phyloP scores from a whole-genome alignment of 2,888 invertebrate species.

The Conchocele bisecta region DNA sequence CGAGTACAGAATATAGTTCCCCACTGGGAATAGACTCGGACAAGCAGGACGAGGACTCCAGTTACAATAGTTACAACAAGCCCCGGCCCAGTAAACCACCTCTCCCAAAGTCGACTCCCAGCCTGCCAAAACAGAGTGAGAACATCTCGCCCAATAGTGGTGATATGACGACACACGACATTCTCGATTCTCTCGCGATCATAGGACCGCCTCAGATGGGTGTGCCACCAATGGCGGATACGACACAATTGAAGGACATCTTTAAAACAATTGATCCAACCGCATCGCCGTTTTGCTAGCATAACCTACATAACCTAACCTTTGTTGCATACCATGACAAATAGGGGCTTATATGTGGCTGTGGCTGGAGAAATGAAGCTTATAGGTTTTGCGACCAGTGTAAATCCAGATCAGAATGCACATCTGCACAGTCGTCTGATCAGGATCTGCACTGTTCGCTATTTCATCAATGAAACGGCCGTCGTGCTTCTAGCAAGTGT shows the following conservation, averaged over 20 bases:
- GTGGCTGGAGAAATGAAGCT: too few species aligned
- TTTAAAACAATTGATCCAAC: constrained; percentile 83
- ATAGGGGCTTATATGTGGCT: too few species aligned
- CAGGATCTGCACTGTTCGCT: too few species aligned
- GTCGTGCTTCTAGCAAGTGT: too few species aligned
- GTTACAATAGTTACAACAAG: constrained; percentile 78
- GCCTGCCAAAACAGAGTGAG: constrained; percentile 27
- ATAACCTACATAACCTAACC: background rate
- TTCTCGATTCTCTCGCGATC: constrained; percentile 52
- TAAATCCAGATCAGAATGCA: too few species aligned
- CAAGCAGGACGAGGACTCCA: constrained; percentile 51
- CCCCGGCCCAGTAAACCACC: constrained; percentile 57
- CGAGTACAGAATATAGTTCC: constrained; percentile 80
- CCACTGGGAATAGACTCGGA: constrained; percentile 76
- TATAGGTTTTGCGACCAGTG: too few species aligned
- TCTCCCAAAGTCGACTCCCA: constrained; percentile 4
- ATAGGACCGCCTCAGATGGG: constrained; percentile 40
- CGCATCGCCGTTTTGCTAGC: constrained; percentile 82
- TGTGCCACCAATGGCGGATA: constrained; percentile 21
- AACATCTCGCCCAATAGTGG: constrained; percentile 38
- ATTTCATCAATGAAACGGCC: too few species aligned
- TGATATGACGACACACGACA: constrained; percentile 48
- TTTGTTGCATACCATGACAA: too few species aligned
- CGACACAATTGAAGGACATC: constrained; percentile 76
- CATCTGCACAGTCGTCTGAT: too few species aligned